Evolutionary conservation across 2,113 vertebrate species (phyloP), one percentile per base, ranked within the genome.

Genomic region (Psittacus erithacus): DNA sequence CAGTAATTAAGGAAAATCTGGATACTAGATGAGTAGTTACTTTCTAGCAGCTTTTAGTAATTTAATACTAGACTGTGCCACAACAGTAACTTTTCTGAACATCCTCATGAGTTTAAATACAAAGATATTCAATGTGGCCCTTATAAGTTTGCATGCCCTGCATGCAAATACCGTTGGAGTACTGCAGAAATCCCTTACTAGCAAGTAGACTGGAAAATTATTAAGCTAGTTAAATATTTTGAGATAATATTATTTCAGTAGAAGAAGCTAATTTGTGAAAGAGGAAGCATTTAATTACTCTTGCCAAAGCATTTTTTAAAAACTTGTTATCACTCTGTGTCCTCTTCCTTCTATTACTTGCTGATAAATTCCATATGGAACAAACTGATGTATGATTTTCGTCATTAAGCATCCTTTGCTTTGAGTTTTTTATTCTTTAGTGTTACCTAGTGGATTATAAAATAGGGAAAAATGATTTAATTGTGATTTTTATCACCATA

Each of bases 1-100:
- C 24, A 67, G 13, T 49, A 88, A 83, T 88, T 82, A 89, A 79
- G 78, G 86, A 88, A 95, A 90, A 88, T 28, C 60, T 52, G 82
- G 60, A 25, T 53, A 11, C 29, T 47, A 35, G 33, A 25, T 67
- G 41, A 95, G n/a, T 31, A 71, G 19, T 85, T 91, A n/a, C 27
- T 87, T 75, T 84, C 41, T 62, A 38, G 67, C 31, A 52, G 12
- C 55, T 79, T 0, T 0, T 53, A 77, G 27, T 76, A 75, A 52
- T 85, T 82, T 59, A 55, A 17, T 31, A 11, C 14, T 69, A 25
- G 44, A 24, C 11, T 69, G 39, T 86, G 50, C 33, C 64, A 46
- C 59, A 14, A 0, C 24, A 29, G n/a, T 59, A 24, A 35, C 64
- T 74, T 83, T 23, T 33, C 35, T 75, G 57, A 79, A 39, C 18